Base-by-base conservation (phyloP, 1,140 invertebrate species). In the Drosophila asahinai region DNA sequence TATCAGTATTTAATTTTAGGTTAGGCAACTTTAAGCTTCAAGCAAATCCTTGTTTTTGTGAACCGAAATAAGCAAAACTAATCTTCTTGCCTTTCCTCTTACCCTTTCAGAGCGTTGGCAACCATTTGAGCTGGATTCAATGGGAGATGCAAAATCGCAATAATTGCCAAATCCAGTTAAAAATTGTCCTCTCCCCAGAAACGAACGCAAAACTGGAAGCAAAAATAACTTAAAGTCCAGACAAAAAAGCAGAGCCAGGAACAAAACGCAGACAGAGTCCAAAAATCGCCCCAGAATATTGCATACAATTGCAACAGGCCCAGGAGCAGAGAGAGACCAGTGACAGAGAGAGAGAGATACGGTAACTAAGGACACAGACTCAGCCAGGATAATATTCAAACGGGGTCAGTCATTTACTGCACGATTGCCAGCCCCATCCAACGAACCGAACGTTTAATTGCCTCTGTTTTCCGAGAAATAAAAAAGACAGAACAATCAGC, bases 391-490 rank as follows among this genome's bases (percentile, higher is more conserved):
- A 60, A 73, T 63, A 80, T 68, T 66, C 66, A 66, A 87, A 81
- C 84, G 86, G 84, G 84, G 84, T 89, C 83, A 90, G 81, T 81
- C 78, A 90, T 87, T 89, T 89, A 75, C 77, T 80, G 84, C 77
- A 83, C 81, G 77, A 89, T 89, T 87, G 84, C 84, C 83, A 77
- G 45, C 54, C 59, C 54, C 66, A 80, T 49, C 75, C 67, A 86
- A 72, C 80, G 75, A 87, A 68, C 72, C 72, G 74, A 76, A 90
- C 90, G 78, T 90, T 90, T 84, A 89, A 89, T 90, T 89, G 84
- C 86, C 84, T 59, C 65, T 86, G 62, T 42, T 54, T 36, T 47
- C 25, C 36, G 15, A 48, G 33, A 58, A 52, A 48, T 17, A 19
- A 48, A 38, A 54, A 42, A 19, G 14, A 40, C 9, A 30, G 12